Percentiles rank a stretch among this genome's conserved stretches.
These are phyloP conservation scores for Microctonus brassicae DNA, from an alignment of 2,888 invertebrate species.

Conservation along the genomic window DNA sequence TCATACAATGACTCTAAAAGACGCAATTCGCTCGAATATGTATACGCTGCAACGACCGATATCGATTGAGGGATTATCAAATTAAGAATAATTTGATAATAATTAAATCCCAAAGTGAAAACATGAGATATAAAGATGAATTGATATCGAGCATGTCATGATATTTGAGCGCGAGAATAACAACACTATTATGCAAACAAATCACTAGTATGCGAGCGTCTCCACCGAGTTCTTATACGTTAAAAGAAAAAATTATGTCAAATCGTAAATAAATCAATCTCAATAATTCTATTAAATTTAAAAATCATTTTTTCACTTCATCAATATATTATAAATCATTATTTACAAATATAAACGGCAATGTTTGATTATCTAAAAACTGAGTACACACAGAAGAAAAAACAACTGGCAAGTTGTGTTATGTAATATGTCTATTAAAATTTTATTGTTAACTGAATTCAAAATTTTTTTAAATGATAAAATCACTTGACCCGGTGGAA, in stretches of 20 bases:
- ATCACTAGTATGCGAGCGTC: constrained; percentile 43
- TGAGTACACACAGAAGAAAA: too few relatives aligned
- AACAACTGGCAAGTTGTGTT: too few relatives aligned
- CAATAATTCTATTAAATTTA: neutral
- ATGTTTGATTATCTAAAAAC: neutral
- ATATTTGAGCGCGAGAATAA: constrained; percentile 64
- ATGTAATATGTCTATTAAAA: too few relatives aligned
- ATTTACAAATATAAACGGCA: neutral
- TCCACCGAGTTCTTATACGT: constrained; percentile 32
- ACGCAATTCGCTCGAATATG: constrained; percentile 49
- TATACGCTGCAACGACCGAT: constrained; percentile 55
- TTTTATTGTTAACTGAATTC: neutral
- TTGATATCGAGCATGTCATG: constrained; percentile 51
- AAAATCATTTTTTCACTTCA: neutral
- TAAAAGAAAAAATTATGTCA: neutral
- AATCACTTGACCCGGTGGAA: constrained; percentile 38
- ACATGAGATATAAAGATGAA: constrained; percentile 33
- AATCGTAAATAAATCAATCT: neutral
- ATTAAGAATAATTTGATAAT: constrained; percentile 34
- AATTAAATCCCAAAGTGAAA: constrained; percentile 43
- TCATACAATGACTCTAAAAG: constrained; percentile 64
- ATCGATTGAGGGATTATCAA: constrained; percentile 41
- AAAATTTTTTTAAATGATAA: neutral
- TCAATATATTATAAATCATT: neutral
- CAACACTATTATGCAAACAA: constrained; percentile 59